Percentiles rank a stretch among this genome's conserved stretches.
Conservation (phyloP, 2,113 vertebrate species). For the Pomatorhinus ruficollis region DNA sequence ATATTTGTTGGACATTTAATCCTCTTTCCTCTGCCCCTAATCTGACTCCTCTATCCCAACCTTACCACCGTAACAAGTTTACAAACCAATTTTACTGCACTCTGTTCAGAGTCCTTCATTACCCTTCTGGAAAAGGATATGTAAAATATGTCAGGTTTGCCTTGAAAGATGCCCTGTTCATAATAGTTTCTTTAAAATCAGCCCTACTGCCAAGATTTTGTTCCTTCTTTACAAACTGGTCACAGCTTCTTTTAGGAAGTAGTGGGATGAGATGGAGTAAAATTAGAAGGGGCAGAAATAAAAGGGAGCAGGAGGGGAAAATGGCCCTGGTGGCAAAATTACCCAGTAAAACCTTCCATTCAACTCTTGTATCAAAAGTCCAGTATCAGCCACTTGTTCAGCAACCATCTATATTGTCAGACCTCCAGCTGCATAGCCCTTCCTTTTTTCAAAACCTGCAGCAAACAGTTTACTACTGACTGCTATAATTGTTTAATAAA, state of each 20-base stretch:
- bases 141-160: background rate
- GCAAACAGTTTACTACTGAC: background rate
- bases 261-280: background rate
- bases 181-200: background rate
- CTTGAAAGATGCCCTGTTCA: background rate
- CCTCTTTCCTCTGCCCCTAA: background rate
- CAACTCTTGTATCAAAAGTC: background rate
- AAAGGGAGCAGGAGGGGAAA: background rate
- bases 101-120: background rate
- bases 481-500: background rate
- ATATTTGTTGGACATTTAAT: background rate
- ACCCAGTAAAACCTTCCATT: background rate
- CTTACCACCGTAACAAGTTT: background rate
- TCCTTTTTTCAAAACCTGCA: background rate
- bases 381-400: background rate
- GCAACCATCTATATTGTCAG: background rate
- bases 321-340: background rate
- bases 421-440: background rate
- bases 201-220: background rate
- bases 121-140: background rate
- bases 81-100: background rate
- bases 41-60: background rate
- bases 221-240: background rate
- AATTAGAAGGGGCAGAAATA: background rate
- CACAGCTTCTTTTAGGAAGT: background rate